phyloP scores from a whole-genome alignment of 2,888 invertebrate species.

The Leucoma salicis region DNA sequence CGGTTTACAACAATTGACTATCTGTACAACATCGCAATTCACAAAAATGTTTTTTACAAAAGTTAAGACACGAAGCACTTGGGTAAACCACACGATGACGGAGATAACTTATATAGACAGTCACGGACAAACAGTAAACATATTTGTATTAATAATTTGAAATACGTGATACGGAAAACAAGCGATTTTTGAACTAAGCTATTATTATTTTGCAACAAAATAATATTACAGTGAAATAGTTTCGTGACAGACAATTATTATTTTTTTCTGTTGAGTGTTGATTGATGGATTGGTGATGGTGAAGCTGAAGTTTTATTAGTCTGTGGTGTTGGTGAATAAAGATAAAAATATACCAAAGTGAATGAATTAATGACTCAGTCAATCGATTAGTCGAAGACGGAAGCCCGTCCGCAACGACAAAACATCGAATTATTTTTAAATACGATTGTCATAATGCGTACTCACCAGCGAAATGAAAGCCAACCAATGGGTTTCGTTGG shows the following conservation, averaged over 20 bases:
- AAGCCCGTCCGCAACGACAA: too few species aligned
- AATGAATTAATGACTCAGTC: too few species aligned
- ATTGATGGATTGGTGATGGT: slow-evolving; percentile 26
- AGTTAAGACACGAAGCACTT: slow-evolving; percentile 57
- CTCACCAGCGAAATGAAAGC: too few species aligned
- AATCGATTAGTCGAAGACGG: too few species aligned
- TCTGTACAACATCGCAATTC: slow-evolving; percentile 72
- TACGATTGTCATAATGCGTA: too few species aligned
- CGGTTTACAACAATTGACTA: slow-evolving; percentile 56
- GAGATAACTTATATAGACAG: slow-evolving; percentile 51
- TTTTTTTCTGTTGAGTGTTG: slow-evolving; percentile 51
- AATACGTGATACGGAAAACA: slow-evolving; percentile 50
- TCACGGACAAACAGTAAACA: slow-evolving; percentile 50
- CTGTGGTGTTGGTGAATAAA: too few species aligned
- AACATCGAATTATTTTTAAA: too few species aligned
- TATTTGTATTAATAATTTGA: slow-evolving; percentile 41
- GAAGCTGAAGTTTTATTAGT: too few species aligned
- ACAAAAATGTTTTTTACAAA: slow-evolving; percentile 53
- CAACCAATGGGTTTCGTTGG: too few species aligned
- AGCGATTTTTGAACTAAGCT: slow-evolving; percentile 51
- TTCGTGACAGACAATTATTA: slow-evolving; percentile 56
- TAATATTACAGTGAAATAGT: slow-evolving; percentile 59
- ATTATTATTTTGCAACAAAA: slow-evolving; percentile 65
- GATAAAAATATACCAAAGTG: too few species aligned
- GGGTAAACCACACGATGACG: slow-evolving; percentile 66